Percentiles rank a stretch among this genome's conserved stretches.
phyloP scores from a whole-genome alignment of 2,113 vertebrate genomes.

The Alethe diademata region DNA sequence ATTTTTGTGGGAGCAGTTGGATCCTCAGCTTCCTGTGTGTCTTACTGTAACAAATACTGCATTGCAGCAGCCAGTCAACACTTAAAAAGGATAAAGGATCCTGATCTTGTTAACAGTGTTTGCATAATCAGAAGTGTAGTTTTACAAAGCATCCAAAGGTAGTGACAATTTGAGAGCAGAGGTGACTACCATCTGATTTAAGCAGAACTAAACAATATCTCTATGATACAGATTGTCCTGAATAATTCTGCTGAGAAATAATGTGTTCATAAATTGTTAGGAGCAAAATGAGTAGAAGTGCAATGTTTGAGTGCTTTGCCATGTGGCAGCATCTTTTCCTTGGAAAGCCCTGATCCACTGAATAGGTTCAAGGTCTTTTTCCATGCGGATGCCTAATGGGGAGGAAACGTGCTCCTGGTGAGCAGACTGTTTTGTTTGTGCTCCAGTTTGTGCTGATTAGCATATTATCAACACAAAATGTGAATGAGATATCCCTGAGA shows the following conservation, averaged over 20 bases:
- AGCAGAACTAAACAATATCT: not conserved
- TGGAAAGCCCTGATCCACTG: not conserved
- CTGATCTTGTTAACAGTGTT: not conserved
- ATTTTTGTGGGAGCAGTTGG: not conserved
- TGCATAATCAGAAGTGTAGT: not conserved
- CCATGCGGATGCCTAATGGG: accelerated
- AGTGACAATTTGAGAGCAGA: not conserved
- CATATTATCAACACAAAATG: not conserved
- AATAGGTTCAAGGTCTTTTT: not conserved
- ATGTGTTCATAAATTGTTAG: not conserved
- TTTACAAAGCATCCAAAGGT: not conserved
- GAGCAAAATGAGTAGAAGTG: not conserved
- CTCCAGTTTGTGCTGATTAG: not conserved
- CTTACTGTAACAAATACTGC: not conserved
- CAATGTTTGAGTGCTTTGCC: not conserved
- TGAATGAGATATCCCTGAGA: not conserved
- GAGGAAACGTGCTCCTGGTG: not conserved
- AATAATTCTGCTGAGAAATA: not conserved
- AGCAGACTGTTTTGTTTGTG: not conserved
- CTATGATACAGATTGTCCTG: not conserved
- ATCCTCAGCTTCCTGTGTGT: not conserved
- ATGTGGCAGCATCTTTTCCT: not conserved
- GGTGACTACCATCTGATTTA: not conserved
- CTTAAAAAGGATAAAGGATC: not conserved
- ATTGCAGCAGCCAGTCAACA: not conserved